These are phyloP conservation scores for Capricornis sumatraensis DNA, from an alignment of 2,113 vertebrate genomes.

Conservation along the genomic window DNA sequence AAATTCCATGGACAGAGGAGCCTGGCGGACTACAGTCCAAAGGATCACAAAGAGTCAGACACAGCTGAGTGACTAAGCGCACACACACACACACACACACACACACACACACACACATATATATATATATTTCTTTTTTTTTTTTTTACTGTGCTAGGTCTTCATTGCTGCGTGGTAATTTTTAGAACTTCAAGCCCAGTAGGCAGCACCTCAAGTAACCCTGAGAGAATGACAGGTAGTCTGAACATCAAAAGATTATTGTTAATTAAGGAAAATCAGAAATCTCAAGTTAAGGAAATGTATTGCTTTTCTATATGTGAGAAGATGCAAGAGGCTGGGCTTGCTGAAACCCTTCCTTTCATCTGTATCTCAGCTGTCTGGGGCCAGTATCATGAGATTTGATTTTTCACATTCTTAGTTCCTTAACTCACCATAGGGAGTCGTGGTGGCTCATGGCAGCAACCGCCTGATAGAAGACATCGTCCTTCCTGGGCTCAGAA, in stretches of 20 bases:
- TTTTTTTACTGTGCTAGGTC: not conserved
- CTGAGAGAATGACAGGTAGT: not conserved
- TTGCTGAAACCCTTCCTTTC: not conserved
- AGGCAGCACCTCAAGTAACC: not conserved
- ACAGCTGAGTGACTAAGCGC: not conserved
- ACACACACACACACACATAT: accelerated
- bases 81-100: accelerated
- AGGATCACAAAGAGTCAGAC: not conserved
- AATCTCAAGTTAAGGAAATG: not conserved
- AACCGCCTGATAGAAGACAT: not conserved
- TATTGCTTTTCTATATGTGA: not conserved
- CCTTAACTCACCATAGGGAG: not conserved
- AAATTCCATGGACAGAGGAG: not conserved
- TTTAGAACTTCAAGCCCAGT: not conserved
- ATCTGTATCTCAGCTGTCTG: not conserved
- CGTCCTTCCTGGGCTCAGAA: not conserved
- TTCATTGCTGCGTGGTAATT: not conserved
- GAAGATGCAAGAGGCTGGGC: not conserved
- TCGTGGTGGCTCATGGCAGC: not conserved
- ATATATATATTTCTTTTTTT: not conserved
- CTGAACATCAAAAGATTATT: not conserved
- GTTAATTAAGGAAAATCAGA: not conserved
- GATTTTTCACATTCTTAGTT: not conserved
- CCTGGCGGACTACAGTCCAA: not conserved
- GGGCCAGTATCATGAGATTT: not conserved